phyloP scores from a whole-genome alignment of 2,888 invertebrate species.

The Steinernema hermaphroditum region DNA sequence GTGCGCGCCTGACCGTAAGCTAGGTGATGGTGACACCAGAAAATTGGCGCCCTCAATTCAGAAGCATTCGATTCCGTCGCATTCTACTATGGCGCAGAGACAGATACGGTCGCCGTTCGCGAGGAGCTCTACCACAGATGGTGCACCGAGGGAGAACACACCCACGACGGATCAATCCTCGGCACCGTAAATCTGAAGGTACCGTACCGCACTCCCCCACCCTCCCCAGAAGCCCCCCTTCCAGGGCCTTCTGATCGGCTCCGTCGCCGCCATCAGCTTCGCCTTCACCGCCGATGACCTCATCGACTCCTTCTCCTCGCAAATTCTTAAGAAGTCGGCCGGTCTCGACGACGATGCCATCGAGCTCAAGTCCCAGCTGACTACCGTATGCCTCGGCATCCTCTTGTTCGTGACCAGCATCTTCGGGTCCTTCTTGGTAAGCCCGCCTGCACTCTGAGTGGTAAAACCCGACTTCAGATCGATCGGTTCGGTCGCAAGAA shows the following conservation, averaged over 20 bases:
- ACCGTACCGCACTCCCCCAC: not conserved
- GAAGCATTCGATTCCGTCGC: slow-evolving; percentile 36
- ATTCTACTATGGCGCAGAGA: slow-evolving; percentile 39
- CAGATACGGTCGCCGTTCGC: slow-evolving; percentile 7
- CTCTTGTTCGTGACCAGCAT: slow-evolving; percentile 46
- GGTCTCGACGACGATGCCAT: not conserved
- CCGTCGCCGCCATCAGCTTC: slow-evolving; percentile 58
- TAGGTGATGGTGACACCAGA: slow-evolving; percentile 3
- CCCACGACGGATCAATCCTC: slow-evolving; percentile 4
- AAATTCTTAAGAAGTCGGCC: slow-evolving; percentile 45
- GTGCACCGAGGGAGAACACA: slow-evolving; percentile 15
- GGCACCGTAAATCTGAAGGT: slow-evolving; percentile 38
- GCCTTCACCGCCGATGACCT: slow-evolving; percentile 64
- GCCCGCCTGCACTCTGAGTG: not conserved
- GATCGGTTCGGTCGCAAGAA: slow-evolving; percentile 58
- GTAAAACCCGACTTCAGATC: slow-evolving; percentile 44
- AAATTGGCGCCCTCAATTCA: not conserved
- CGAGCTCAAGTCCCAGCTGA: slow-evolving; percentile 38
- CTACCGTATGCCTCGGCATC: slow-evolving; percentile 45
- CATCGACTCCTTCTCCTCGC: slow-evolving; percentile 63
- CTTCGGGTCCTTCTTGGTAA: slow-evolving; percentile 47
- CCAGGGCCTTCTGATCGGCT: slow-evolving; percentile 58
- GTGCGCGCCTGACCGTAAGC: slow-evolving; percentile 5
- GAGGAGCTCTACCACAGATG: slow-evolving; percentile 13
- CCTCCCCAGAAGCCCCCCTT: not conserved